phyloP scores from a whole-genome alignment of 2,888 invertebrate genomes.

The Scaptomyza cyrtandrae region DNA sequence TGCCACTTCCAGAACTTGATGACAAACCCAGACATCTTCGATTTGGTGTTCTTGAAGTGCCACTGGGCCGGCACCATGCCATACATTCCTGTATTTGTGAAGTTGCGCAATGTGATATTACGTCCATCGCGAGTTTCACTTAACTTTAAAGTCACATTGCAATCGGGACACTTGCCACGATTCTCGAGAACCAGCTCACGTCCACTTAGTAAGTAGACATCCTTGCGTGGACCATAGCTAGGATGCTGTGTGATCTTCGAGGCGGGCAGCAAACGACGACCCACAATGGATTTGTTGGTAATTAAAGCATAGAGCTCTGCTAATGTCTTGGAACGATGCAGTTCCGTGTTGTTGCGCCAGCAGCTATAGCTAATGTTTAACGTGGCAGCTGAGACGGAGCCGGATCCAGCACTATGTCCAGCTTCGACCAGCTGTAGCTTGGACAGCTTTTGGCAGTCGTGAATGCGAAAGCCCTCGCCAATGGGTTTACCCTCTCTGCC shows the following conservation, averaged over 20 bases:
- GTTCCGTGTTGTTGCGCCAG: slow-evolving; percentile 86
- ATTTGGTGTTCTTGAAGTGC: slow-evolving; percentile 85
- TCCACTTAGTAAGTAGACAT: slow-evolving; percentile 87
- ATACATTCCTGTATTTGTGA: slow-evolving; percentile 88
- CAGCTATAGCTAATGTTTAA: slow-evolving; percentile 86
- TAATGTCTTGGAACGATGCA: slow-evolving; percentile 85
- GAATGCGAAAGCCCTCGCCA: slow-evolving; percentile 87
- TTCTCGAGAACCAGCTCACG: slow-evolving; percentile 89
- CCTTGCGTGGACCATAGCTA: slow-evolving; percentile 86
- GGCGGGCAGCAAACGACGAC: slow-evolving; percentile 77
- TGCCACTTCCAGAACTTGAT: slow-evolving; percentile 94
- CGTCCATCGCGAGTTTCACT: slow-evolving; percentile 86
- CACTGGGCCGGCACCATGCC: slow-evolving; percentile 90
- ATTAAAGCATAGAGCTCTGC: slow-evolving; percentile 84
- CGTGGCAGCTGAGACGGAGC: slow-evolving; percentile 1
- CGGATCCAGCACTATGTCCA: background rate
- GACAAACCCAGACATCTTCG: slow-evolving; percentile 89
- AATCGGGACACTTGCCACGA: slow-evolving; percentile 89
- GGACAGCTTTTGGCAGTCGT: slow-evolving; percentile 87
- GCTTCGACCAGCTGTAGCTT: slow-evolving; percentile 86
- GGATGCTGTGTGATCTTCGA: slow-evolving; percentile 85
- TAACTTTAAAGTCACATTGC: slow-evolving; percentile 87
- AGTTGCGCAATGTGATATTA: slow-evolving; percentile 87
- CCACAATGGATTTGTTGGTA: slow-evolving; percentile 83
- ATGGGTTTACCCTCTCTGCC: slow-evolving; percentile 89